Evolutionary conservation across 2,113 vertebrate species (phyloP).

Genomic region (Melanostigma gelatinosum): DNA sequence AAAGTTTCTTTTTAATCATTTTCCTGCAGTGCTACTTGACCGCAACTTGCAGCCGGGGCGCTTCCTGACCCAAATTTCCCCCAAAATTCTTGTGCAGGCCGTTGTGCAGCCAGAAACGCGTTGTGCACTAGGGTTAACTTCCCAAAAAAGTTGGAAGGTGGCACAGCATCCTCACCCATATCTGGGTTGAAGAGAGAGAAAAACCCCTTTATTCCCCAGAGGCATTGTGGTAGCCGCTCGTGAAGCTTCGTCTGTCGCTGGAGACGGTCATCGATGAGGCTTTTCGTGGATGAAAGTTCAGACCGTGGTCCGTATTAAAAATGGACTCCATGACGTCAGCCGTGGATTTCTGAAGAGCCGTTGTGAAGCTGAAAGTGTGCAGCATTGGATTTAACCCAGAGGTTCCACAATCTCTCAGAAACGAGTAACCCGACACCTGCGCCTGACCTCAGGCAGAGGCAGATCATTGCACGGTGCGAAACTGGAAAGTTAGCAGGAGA

Average conservation of each 20-base stretch:
- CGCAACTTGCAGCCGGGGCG: neutral
- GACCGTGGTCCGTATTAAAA: neutral
- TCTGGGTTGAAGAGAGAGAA: too few relatives aligned
- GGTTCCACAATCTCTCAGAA: conserved; percentile 5
- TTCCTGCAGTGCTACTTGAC: neutral
- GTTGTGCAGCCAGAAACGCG: too few relatives aligned
- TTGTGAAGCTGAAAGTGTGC: conserved; percentile 7
- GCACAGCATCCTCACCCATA: too few relatives aligned
- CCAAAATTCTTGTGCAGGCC: too few relatives aligned
- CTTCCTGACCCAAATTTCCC: neutral
- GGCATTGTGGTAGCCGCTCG: too few relatives aligned
- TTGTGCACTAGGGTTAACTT: too few relatives aligned
- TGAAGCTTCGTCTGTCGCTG: too few relatives aligned
- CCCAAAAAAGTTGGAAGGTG: too few relatives aligned
- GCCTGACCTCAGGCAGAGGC: conserved; percentile 3
- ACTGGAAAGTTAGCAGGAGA: conserved; percentile 67
- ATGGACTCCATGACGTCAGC: neutral
- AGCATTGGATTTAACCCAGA: conserved; percentile 54
- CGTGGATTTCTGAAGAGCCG: too few relatives aligned
- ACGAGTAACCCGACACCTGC: conserved; percentile 59
- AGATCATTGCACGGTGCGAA: conserved; percentile 47
- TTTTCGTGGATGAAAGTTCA: too few relatives aligned
- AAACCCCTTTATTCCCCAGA: too few relatives aligned
- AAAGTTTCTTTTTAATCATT: neutral
- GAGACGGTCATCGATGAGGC: neutral